Percentiles rank a stretch among this genome's conserved stretches.
These are phyloP conservation scores for Macrocentrus cingulum DNA, from an alignment of 1,140 invertebrate genomes.

Conservation along the genomic window DNA sequence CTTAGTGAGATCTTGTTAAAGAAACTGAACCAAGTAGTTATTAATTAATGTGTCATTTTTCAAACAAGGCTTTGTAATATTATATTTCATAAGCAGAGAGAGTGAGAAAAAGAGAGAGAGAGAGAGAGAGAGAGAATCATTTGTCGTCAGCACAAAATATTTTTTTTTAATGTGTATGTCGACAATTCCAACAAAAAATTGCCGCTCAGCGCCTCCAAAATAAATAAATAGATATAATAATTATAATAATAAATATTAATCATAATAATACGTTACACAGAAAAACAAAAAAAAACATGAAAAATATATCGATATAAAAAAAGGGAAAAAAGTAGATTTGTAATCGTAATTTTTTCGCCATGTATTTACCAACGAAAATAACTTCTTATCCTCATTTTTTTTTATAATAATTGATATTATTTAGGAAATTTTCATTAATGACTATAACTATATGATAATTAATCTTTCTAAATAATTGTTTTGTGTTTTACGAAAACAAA, in stretches of 20 bases:
- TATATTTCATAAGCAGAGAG: slow-evolving; percentile 34
- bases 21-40: background rate
- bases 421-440: slow-evolving; percentile 53
- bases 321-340: slow-evolving; percentile 32
- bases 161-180: slow-evolving; percentile 45
- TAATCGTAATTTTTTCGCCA: slow-evolving; percentile 56
- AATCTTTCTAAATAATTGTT: slow-evolving; percentile 57
- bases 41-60: background rate
- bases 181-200: slow-evolving; percentile 36
- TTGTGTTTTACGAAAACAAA: slow-evolving; percentile 17
- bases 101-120: slow-evolving; percentile 31
- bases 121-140: slow-evolving; percentile 38
- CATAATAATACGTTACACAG: slow-evolving; percentile 20
- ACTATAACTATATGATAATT: slow-evolving; percentile 39
- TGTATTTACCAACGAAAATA: slow-evolving; percentile 58
- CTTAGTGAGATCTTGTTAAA: background rate
- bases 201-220: slow-evolving; percentile 55
- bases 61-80: slow-evolving; percentile 2
- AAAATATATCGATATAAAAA: slow-evolving; percentile 19
- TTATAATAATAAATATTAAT: too few species aligned
- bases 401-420: slow-evolving; percentile 54
- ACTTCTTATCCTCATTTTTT: slow-evolving; percentile 52
- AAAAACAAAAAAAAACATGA: slow-evolving; percentile 17
- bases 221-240: slow-evolving; percentile 18
- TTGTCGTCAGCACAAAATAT: slow-evolving; percentile 28